Base-by-base conservation (phyloP, 2,888 invertebrate genomes). In the Protula sp. region DNA sequence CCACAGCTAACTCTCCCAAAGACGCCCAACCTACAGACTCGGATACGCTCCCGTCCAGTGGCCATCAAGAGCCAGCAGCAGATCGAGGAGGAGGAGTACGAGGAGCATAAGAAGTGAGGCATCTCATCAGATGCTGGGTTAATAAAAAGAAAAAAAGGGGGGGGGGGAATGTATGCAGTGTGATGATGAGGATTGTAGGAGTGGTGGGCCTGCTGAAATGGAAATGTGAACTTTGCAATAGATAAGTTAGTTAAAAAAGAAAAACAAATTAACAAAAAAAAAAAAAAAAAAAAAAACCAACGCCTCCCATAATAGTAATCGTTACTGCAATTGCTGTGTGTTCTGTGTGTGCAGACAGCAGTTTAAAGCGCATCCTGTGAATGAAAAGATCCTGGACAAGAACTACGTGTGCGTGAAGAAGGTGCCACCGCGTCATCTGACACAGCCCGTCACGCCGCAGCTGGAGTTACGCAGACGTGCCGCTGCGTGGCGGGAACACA, bases 331-430 rank as follows among this genome's bases (percentile, higher is more conserved):
- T n/a, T n/a, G n/a, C n/a, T n/a, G n/a, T n/a, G n/a, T n/a, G n/a
- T n/a, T n/a, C n/a, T n/a, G n/a, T n/a, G n/a, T 38, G 9, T 38
- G 38, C 19, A 85, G 85, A 65, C 75, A 85, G 72, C 85, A 86
- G 77, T 85, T 89, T 30, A 88, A 87, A 77, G 87, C 89, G 0
- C 83, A 86, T 59, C 87, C 88, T 2, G 79, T 89, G 54, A 87
- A 86, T 56, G 84, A 83, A 67, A 85, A 84, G 62, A 84, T 87
- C 2, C 78, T 88, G 38, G 82, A 83, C 63, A 85, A 84, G 1
- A 2, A 47, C 0, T 73, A 83, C 19, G 26, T 62, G 2, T 75
- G 75, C 1, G 82, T 82, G 60, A 81, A 84, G 28, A 74, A 74
- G n/a, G 84, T 84, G 2, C 82, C 70, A n/a, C 65, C 66, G 4